Evolutionary conservation across 2,797 vertebrate genomes (phyloP).

Genomic region (Peromyscus melanophrys): DNA sequence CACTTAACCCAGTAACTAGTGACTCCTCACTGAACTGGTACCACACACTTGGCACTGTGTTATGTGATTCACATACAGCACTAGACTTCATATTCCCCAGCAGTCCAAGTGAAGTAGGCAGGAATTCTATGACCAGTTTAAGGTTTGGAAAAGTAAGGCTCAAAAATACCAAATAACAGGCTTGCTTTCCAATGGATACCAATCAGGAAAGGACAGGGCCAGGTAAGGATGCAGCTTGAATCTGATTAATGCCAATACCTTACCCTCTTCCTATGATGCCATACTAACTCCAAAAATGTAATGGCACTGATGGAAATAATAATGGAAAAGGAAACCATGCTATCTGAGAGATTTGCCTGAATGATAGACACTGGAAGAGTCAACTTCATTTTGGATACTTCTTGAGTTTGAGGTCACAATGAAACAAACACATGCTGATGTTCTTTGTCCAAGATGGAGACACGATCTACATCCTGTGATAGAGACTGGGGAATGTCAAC

Average conservation of each 20-base stretch:
- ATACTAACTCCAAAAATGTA: background rate
- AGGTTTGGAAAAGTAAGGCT: background rate
- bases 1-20: background rate
- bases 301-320: background rate
- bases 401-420: background rate
- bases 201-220: background rate
- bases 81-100: background rate
- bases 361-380: background rate
- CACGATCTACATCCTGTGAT: background rate
- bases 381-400: background rate
- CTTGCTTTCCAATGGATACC: background rate
- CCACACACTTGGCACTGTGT: background rate
- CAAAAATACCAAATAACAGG: slow-evolving; percentile 17
- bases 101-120: background rate
- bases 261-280: background rate
- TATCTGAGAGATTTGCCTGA: background rate
- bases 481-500: background rate
- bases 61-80: background rate
- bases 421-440: background rate
- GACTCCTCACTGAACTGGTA: background rate
- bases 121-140: background rate
- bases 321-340: slow-evolving; percentile 22
- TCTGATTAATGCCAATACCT: background rate
- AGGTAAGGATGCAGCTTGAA: background rate
- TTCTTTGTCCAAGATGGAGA: background rate